Evolutionary conservation across 1,140 invertebrate genomes (phyloP), one percentile per base, ranked within the genome.

Genomic region (Propsilocerus akamusi): DNA sequence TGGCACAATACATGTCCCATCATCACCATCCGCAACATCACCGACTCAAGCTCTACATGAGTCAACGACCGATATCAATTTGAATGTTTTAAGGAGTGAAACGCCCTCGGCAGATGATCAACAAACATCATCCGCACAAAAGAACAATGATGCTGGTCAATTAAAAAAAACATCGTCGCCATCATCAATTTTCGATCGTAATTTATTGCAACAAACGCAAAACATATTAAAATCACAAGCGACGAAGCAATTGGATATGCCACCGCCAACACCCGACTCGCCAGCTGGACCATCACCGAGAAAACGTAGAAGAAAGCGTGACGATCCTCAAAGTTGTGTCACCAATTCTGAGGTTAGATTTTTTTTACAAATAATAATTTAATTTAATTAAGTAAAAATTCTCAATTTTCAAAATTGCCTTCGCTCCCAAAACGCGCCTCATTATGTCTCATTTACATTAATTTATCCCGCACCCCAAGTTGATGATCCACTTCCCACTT

Each of bases 251-350:
- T 20, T 5, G 8, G 34, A 46, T 3, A 50, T 50, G 49, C 50
- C 50, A 47, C 46, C 50, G 30, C 50, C 37, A 2, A 23, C 50
- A 30, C 20, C 25, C 12, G 23, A 11, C 22, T 26, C 32, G 14
- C n/a, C 14, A 6, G 12, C 26, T 26, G 49, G 41, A 25, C 14
- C 26, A 30, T 32, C 52, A 23, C 52, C 52, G 25, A 14, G 52
- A 41, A 53, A 53, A 51, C 49, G 52, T 5, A 46, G 52, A 25
- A 20, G 52, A 46, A 53, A 53, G 50, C 49, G 52, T 30, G 49
- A 53, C 25, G 52, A 53, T 53, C 52, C 52, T 25, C 52, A 53
- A 48, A 50, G 25, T 49, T 53, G 49, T 34, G 46, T 53, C n/a
- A 50, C 52, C 10, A 53, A 53, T 47, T 53, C 52, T 23, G 52